Evolutionary conservation across 2,888 invertebrate species (phyloP).

Genomic region (Callyntrura sp.): DNA sequence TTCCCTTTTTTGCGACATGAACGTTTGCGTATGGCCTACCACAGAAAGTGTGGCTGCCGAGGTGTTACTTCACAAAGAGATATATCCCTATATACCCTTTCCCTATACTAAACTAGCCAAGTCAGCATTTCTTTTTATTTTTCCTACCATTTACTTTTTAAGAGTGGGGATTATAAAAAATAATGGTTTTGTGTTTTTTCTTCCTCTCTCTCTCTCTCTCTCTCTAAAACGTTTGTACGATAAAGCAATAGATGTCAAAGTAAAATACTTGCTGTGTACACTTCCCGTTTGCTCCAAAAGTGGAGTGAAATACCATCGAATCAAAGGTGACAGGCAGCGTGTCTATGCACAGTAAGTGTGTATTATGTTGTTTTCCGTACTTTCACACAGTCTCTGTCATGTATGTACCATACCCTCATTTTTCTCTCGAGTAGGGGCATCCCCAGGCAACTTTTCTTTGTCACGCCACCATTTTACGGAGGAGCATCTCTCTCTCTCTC

Average conservation of each 20-base stretch:
- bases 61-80: too few species aligned
- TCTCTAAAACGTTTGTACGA: too few species aligned
- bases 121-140: neutral
- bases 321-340: conserved; percentile 19
- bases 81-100: too few species aligned
- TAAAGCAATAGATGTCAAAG: neutral
- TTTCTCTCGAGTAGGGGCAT: neutral
- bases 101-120: neutral
- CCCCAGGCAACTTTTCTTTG: neutral
- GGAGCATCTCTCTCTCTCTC: neutral
- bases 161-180: neutral
- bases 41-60: too few species aligned
- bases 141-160: neutral
- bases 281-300: neutral
- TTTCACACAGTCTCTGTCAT: neutral
- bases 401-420: neutral
- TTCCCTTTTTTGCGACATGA: neutral
- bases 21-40: too few species aligned
- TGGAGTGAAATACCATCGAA: neutral
- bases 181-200: neutral
- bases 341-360: neutral
- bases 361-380: neutral
- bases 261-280: neutral
- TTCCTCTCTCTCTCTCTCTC: too few species aligned
- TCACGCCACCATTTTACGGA: neutral